Percentiles rank a stretch among this genome's conserved stretches.
phyloP scores from a whole-genome alignment of 2,113 vertebrate species.

The Takifugu bimaculatus region DNA sequence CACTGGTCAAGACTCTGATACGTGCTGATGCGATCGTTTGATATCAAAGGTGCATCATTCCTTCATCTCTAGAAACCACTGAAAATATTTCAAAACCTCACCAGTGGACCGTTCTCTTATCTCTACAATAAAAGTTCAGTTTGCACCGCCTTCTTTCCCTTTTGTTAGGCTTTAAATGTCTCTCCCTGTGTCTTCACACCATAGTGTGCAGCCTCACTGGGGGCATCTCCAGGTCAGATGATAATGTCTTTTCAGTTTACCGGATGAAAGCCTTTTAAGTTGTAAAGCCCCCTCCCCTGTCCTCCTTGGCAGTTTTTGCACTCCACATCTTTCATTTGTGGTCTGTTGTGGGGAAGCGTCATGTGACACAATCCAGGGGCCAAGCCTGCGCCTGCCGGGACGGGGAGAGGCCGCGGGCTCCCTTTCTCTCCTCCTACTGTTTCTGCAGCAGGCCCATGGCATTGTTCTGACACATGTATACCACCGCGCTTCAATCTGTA shows the following conservation, averaged over 20 bases:
- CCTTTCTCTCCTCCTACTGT: conserved; percentile 55
- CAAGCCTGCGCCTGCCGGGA: conserved; percentile 75
- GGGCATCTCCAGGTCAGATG: conserved; percentile 86
- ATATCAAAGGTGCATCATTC: background rate
- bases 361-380: conserved; percentile 85
- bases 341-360: conserved; percentile 70
- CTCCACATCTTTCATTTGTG: conserved; percentile 75
- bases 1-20: conserved; percentile 29
- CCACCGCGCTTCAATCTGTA: conserved; percentile 83
- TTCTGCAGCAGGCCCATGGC: conserved; percentile 64
- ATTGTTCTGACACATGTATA: conserved; percentile 79
- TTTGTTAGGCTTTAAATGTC: background rate
- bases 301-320: conserved; percentile 69
- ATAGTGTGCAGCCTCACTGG: conserved; percentile 69
- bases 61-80: background rate
- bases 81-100: background rate
- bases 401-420: conserved; percentile 62
- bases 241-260: conserved; percentile 89
- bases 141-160: background rate
- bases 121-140: conserved; percentile 17
- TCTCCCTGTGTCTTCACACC: conserved; percentile 65
- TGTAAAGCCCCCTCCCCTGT: conserved; percentile 35
- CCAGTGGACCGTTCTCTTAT: background rate
- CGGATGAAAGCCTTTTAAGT: conserved; percentile 73
- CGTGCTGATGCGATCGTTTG: conserved; percentile 8